Base-by-base conservation (phyloP, 1,140 invertebrate species). In the Papilio helenus region DNA sequence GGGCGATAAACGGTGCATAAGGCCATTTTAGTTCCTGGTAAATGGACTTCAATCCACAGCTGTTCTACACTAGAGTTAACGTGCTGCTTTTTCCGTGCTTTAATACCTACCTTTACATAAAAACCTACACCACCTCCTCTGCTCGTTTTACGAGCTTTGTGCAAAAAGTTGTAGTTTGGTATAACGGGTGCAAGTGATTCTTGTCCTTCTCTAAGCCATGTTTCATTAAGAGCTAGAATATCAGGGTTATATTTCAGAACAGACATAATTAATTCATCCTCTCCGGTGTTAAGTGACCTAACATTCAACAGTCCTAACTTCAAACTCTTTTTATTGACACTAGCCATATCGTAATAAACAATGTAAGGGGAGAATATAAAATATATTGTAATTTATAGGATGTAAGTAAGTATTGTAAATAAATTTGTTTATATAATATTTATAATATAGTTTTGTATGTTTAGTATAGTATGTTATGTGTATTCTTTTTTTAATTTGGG, bases 1-100 rank as follows among this genome's bases (percentile, higher is more conserved):
- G 86, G 83, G 16, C 86, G 58, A 44, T 85, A 86, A 10, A 81
- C 84, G 3, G 84, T 86, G 8, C 84, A 84, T 5, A 86, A 23
- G 7, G 72, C 65, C 20, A 85, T n/a, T 8, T 49, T 79, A 16
- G 23, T 46, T 26, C 79, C 80, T n/a, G 76, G 79, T 4, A 84
- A 26, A 14, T 29, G 49, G 0, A 85, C 12, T 46, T 81, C 80
- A n/a, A 86, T n/a, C 83, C 86, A 87, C 20, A 86, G 26, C 68
- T 85, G 81, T 74, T 87, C 85, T 10, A 84, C 18, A 1, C 26
- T 29, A 1, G 79, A 76, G 4, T 1, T 3, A 39, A n/a, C 2
- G 23, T 61, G 58, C 23, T 61, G 20, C 18, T 55, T 71, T 71
- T 26, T 39, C 1, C 34, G 68, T 71, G 23, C 29, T 34, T 39